These are phyloP conservation scores for Montipora cactus DNA, from an alignment of 64 coral and sea anemone species.

Conservation along the genomic window DNA sequence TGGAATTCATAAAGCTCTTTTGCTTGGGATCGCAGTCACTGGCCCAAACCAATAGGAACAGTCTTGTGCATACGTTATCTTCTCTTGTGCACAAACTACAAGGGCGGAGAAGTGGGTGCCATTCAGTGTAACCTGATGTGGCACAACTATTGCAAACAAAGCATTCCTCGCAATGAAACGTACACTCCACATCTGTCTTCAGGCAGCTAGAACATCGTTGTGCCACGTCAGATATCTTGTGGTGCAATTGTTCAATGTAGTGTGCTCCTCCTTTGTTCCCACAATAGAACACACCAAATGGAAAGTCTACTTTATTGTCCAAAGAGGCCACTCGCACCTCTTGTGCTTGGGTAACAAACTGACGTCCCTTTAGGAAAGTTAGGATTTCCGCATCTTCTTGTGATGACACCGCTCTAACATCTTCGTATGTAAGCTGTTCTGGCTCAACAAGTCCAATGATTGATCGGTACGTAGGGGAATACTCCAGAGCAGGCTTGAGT, in stretches of 20 bases:
- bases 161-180: constrained; percentile 42
- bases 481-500: constrained; percentile 45
- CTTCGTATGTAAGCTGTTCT: constrained; percentile 40
- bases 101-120: constrained; percentile 58
- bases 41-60: constrained; percentile 48
- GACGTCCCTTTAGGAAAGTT: constrained; percentile 12
- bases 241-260: constrained; percentile 24
- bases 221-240: constrained; percentile 42
- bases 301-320: constrained; percentile 1
- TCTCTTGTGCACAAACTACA: constrained; percentile 24
- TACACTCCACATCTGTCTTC: constrained; percentile 40
- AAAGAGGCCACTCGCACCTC: constrained; percentile 35
- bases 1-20: constrained; percentile 66
- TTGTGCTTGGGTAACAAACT: constrained; percentile 43
- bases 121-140: constrained; percentile 9
- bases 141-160: constrained; percentile 7
- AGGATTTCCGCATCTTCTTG: neutral
- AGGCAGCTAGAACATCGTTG: constrained; percentile 36
- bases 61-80: constrained; percentile 50
- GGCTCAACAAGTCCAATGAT: constrained; percentile 48
- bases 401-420: neutral
- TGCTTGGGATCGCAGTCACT: constrained; percentile 64
- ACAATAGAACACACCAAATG: constrained; percentile 21
- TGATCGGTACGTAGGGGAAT: constrained; percentile 26
- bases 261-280: constrained; percentile 54